Base-by-base conservation (phyloP, 2,113 vertebrate genomes). In the Petroica traversi region DNA sequence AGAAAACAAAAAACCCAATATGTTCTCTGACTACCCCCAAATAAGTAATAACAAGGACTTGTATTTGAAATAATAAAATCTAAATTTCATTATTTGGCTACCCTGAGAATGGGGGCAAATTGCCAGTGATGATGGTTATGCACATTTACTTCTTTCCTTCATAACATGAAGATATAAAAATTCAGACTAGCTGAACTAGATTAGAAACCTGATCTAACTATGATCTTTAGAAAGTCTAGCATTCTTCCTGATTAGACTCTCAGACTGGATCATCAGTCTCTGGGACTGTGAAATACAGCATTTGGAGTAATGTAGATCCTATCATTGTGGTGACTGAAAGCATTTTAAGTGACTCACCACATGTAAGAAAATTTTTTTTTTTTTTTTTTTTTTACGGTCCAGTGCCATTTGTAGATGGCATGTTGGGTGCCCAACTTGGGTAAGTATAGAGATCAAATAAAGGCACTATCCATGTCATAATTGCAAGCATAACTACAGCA, bases 401-500 rank as follows among this genome's bases (percentile, higher is more conserved):
- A 8, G 98, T 99, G 55, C 36, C 84, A 93, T 99, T 99, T 43
- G 81, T 25, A n/a, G 49, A 19, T 31, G 73, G n/a, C 34, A 94
- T 55, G 20, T 5, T 14, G 18, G 98, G 97, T 36, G 97, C 99
- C 99, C 99, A 99, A 3, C 97, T 91, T 41, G 99, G 99, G 33
- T 99, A 99, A 6, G 91, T 97, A 25, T 98, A n/a, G 83, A 99
- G 98, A 34, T 98, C 82, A 17, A 99, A 99, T 23, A 99, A 88
- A 24, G 99, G 97, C 45, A 97, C 95, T 8, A 98, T 99, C 99
- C 99, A 99, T 4, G 99, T 99, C 55, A 96, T 98, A 46, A 99
- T 96, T 45, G 96, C 99, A 58, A 99, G 88, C 96, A 99, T 97
- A 62, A 99, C 98, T 20, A 98, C 96, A 31, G 98, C 98, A 68